Base-by-base conservation (phyloP, 1,140 invertebrate species). In the Sesamia nonagrioides region DNA sequence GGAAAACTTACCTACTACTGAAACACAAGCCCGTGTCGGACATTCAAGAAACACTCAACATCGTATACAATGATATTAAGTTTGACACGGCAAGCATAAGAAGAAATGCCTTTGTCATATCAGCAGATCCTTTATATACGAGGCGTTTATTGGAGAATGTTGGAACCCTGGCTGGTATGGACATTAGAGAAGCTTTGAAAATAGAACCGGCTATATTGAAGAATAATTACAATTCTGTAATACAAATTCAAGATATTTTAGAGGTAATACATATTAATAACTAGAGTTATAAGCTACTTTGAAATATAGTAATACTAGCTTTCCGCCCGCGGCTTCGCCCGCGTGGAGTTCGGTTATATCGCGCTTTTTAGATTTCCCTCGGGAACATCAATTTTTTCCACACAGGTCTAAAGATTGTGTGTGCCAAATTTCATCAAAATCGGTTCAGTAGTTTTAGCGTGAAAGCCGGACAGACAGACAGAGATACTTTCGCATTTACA, bases 131-230 rank as follows among this genome's bases (percentile, higher is more conserved):
- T 6, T 83, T 94, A 8, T 96, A 96, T 83, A 90, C 96, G 8
- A 88, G 89, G 45, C 87, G 95, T n/a, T 95, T 96, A 33, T 80
- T 96, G 18, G 86, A 93, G 33, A 94, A 95, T 88, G 93, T 96
- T 42, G 81, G 88, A 18, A 89, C 86, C 15, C 86, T 96, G 15
- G 95, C 93, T 58, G 95, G 92, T 0, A 79, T 95, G 18, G 91
- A 95, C 80, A 95, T 96, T 21, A 86, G 91, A 60, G 91, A 95
- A 6, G 95, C 92, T 58, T 90, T 95, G 6, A 93, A 82, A 81
- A 89, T 91, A 21, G 91, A 95, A 74, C 95, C 96, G 35, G 95
- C 95, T 35, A 95, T 96, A 35, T 83, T 96, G 15, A 96, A 95
- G 89, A 95, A 95, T 77, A 93, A 94, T 76, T 95, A 93, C 78